Evolutionary conservation across 2,888 invertebrate genomes (phyloP).

Genomic region (Psylliodes chrysocephalus): DNA sequence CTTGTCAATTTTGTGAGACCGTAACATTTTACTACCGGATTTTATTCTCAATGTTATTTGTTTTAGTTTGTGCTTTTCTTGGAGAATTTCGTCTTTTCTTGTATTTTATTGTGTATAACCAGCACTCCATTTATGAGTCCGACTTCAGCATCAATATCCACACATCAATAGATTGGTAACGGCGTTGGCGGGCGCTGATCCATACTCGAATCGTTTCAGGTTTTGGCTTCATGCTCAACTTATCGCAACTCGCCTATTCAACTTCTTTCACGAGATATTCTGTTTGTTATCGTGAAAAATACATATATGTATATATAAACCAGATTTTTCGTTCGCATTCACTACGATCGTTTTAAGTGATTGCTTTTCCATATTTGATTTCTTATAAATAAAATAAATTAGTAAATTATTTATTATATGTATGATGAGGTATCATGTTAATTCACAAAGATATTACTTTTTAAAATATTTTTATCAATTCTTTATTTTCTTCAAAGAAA

Average conservation of each 20-base stretch:
- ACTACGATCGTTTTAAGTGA: too few species aligned
- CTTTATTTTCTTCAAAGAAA: too few species aligned
- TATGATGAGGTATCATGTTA: too few species aligned
- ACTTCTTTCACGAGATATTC: conserved; percentile 34
- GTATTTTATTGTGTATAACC: conserved; percentile 34
- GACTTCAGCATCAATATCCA: conserved; percentile 39
- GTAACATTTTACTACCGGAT: neutral
- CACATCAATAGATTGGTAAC: conserved; percentile 39
- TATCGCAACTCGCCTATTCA: conserved; percentile 43
- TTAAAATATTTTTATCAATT: too few species aligned
- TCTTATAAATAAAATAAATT: too few species aligned
- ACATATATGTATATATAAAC: neutral
- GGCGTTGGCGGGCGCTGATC: conserved; percentile 38
- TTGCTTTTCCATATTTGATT: too few species aligned
- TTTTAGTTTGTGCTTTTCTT: conserved; percentile 27
- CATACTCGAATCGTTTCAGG: conserved; percentile 37
- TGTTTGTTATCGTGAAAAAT: conserved; percentile 35
- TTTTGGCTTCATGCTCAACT: conserved; percentile 37
- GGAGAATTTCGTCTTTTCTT: conserved; percentile 21
- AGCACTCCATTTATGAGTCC: conserved; percentile 35
- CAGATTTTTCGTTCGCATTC: too few species aligned
- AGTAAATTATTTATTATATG: too few species aligned
- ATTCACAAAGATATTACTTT: too few species aligned
- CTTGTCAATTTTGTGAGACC: neutral
- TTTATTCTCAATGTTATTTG: neutral